Conservation (phyloP, 2,797 vertebrate genomes). For the Garrulus glandarius region DNA sequence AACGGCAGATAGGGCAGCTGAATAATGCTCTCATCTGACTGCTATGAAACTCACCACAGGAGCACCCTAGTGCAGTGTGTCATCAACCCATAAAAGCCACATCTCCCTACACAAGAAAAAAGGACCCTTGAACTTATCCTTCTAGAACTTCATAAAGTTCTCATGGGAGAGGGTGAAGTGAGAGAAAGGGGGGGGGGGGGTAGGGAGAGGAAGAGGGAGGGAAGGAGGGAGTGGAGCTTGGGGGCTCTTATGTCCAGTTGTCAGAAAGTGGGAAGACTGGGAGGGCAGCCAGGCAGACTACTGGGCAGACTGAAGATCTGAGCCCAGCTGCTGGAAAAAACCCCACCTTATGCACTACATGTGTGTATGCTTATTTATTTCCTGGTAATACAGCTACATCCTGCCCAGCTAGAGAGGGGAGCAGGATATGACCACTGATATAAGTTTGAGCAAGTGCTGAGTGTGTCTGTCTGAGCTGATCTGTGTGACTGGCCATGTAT, state of each 20-base stretch:
- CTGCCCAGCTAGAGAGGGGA: background rate
- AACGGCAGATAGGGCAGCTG: background rate
- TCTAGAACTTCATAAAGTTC: background rate
- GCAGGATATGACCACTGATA: background rate
- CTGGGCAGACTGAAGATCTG: background rate
- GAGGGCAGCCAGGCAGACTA: background rate
- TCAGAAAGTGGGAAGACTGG: background rate
- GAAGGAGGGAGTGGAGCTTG: background rate
- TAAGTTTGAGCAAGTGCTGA: background rate
- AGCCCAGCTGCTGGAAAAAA: background rate
- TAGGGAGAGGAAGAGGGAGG: background rate
- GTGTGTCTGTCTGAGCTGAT: background rate
- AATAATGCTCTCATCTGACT: background rate
- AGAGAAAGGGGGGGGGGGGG: rapidly evolving
- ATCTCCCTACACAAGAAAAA: background rate
- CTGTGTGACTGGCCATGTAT: background rate
- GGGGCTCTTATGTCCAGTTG: rapidly evolving
- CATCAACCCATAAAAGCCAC: background rate
- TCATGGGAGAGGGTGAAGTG: background rate
- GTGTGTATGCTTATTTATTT: rapidly evolving
- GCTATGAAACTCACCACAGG: background rate
- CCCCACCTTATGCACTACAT: too few species aligned
- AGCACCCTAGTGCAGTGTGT: rapidly evolving
- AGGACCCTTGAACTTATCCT: background rate
- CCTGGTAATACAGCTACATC: background rate